Percentiles rank a stretch among this genome's conserved stretches.
These are phyloP conservation scores for Cacoxenus indagator DNA, from an alignment of 2,888 invertebrate species.

Conservation along the genomic window DNA sequence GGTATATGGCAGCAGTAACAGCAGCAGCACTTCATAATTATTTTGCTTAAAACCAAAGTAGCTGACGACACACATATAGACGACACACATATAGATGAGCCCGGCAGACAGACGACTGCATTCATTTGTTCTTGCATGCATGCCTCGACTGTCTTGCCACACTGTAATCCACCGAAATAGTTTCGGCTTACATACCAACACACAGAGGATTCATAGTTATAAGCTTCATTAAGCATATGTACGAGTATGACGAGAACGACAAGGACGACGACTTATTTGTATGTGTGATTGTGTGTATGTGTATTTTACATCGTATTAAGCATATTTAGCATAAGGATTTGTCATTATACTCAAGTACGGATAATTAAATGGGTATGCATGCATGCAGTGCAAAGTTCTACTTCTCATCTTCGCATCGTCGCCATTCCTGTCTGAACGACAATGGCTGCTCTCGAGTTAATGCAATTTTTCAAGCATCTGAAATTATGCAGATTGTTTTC, in stretches of 20 bases:
- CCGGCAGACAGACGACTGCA: conserved; percentile 46
- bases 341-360: conserved; percentile 59
- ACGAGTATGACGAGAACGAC: conserved; percentile 41
- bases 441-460: conserved; percentile 54
- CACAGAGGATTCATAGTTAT: conserved; percentile 51
- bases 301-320: conserved; percentile 55
- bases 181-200: background rate
- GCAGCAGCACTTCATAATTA: conserved; percentile 60
- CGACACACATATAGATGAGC: too few relatives aligned
- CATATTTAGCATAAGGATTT: conserved; percentile 68
- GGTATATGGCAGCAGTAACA: background rate
- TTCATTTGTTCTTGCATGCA: background rate
- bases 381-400: conserved; percentile 3
- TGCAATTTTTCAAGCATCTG: conserved; percentile 56
- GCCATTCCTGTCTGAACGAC: background rate
- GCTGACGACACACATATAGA: background rate
- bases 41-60: conserved; percentile 45
- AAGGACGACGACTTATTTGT: conserved; percentile 13
- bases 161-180: background rate
- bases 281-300: conserved; percentile 24
- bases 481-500: conserved; percentile 24
- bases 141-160: background rate
- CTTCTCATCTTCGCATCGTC: background rate
- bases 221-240: conserved; percentile 68
- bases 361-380: conserved; percentile 61